Conservation (phyloP, 2,888 invertebrate genomes). For the Mesorhabditis sp. region DNA sequence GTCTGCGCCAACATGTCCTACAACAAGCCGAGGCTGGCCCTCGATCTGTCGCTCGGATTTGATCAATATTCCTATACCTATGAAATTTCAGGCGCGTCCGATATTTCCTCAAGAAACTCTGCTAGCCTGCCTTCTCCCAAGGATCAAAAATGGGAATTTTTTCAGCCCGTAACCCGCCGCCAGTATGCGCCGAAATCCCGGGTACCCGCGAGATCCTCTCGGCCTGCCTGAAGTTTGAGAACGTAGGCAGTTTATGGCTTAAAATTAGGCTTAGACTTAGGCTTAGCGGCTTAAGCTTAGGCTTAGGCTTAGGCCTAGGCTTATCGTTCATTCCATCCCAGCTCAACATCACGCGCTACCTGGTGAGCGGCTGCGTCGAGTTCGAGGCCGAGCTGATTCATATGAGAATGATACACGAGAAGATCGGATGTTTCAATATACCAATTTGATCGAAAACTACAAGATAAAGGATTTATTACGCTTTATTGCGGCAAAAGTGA, state of each 20-base stretch:
- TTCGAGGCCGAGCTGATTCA: constrained; percentile 57
- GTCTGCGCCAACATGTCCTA: constrained; percentile 60
- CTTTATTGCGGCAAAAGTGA: constrained; percentile 67
- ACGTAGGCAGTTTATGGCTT: constrained; percentile 23
- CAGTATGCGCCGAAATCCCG: constrained; percentile 60
- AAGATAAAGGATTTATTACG: neutral
- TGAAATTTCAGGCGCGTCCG: constrained; percentile 58
- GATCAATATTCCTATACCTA: constrained; percentile 57
- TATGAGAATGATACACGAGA: constrained; percentile 47
- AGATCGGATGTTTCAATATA: constrained; percentile 60
- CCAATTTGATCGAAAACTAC: constrained; percentile 27
- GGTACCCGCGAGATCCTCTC: constrained; percentile 58
- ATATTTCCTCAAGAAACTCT: neutral
- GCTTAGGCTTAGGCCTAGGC: no score
- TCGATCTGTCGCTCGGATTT: constrained; percentile 57
- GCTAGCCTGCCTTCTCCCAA: neutral
- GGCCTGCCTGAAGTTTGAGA: constrained; percentile 57
- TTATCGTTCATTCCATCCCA: constrained; percentile 13
- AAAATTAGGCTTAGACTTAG: neutral
- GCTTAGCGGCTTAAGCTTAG: no score
- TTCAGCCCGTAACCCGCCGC: constrained; percentile 59
- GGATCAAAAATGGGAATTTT: neutral
- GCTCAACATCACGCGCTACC: constrained; percentile 41
- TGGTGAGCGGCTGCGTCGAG: constrained; percentile 57
- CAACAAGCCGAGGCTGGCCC: constrained; percentile 58